phyloP scores from a whole-genome alignment of 1,140 invertebrate species.

The Lucilia cuprina region DNA sequence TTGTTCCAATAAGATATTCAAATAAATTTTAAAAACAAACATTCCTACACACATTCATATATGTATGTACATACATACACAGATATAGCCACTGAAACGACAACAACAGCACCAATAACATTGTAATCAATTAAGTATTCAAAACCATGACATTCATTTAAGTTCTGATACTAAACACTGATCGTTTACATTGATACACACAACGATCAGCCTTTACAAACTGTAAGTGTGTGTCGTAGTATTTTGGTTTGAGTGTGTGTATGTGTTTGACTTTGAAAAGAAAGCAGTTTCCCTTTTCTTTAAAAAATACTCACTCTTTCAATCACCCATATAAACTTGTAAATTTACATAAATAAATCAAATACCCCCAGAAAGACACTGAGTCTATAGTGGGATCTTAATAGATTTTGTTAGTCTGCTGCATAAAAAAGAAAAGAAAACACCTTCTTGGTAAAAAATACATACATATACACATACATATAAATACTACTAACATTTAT shows the following conservation, averaged over 20 bases:
- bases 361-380: not conserved
- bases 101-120: not conserved
- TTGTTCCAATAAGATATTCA: not conserved
- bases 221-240: not conserved
- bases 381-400: not conserved
- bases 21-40: not conserved
- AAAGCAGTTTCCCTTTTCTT: slow-evolving; percentile 1
- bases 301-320: not conserved
- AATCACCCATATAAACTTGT: not conserved
- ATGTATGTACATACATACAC: not conserved
- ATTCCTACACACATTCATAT: not conserved
- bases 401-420: not conserved
- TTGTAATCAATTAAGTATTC: slow-evolving; percentile 23
- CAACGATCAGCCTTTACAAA: not conserved
- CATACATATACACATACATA: not conserved
- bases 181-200: not conserved
- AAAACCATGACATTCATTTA: slow-evolving; percentile 26
- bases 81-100: not conserved
- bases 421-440: not conserved
- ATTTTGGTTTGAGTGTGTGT: not conserved
- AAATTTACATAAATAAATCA: not conserved
- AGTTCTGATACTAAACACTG: slow-evolving; percentile 19
- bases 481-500: not conserved
- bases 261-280: not conserved
- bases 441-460: not conserved